Evolutionary conservation across 2,888 invertebrate species (phyloP), one percentile per base, ranked within the genome.

Genomic region (Polietes domitor): DNA sequence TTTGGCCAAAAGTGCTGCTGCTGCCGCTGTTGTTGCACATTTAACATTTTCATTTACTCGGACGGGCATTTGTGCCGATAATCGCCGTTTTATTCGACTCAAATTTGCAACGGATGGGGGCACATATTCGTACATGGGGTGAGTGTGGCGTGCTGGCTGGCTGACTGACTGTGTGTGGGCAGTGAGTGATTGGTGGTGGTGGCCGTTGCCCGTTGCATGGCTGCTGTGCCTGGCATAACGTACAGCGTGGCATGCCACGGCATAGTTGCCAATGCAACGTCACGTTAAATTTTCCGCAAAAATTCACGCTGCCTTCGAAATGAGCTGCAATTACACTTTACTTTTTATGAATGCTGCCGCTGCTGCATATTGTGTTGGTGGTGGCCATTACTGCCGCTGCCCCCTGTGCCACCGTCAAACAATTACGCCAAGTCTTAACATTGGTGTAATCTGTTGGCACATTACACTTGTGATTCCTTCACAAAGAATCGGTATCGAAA

Each of bases 221-320:
- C 61, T 26, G 37, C 61, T 32, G 75, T 63, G 50, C 26, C 24
- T 70, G 63, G 81, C 58, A n/a, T n/a, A 43, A 61, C 15, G 58
- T 43, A 5, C n/a, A 50, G 37, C 7, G 76, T 53, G 68, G 75
- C 82, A 83, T 82, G 80, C 82, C 72, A 53, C 41, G 61, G 24
- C 28, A 53, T 76, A 65, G 24, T 53, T 76, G 65, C 53, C 65
- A 76, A 41, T 65, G 65, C 65, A 85, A 85, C 86, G 85, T 86
- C 87, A 85, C 82, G 78, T 87, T 80, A 87, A 87, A 87, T 87
- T 87, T 87, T 85, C 87, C 86, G 87, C 86, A 86, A 86, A 86
- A 85, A 82, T 85, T 82, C 78, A 77, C 53, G 70, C 81, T 85
- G 85, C 86, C 82, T 86, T 86, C 76, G 82, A 84, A 85, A 70